Percentiles rank a stretch among this genome's conserved stretches.
phyloP scores from a whole-genome alignment of 2,113 vertebrate species.

The Cairina moschata region DNA sequence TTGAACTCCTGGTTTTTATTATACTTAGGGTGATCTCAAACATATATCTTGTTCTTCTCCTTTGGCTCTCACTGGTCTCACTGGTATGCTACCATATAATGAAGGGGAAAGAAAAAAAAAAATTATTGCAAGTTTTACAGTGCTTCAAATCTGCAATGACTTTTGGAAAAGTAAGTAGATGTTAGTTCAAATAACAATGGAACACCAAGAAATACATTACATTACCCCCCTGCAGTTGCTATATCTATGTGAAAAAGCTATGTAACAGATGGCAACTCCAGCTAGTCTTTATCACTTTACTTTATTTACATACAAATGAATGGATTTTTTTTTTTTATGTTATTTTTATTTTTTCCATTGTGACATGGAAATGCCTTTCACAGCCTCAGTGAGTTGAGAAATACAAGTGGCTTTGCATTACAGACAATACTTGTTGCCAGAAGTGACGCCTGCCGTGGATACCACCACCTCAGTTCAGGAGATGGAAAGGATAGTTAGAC shows the following conservation, averaged over 20 bases:
- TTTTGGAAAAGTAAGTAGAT: background rate
- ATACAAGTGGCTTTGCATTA: background rate
- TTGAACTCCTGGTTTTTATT: background rate
- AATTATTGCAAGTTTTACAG: background rate
- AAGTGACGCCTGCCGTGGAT: background rate
- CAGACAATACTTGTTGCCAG: background rate
- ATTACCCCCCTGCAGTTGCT: background rate
- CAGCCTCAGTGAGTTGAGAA: background rate
- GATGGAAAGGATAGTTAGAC: background rate
- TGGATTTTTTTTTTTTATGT: background rate
- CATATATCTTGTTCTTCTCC: background rate
- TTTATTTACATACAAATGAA: slow-evolving; percentile 1
- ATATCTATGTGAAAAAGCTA: background rate
- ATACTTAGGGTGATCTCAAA: background rate
- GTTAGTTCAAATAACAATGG: background rate
- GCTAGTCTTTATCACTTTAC: background rate
- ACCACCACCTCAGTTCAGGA: background rate
- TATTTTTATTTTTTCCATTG: background rate
- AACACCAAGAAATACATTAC: background rate
- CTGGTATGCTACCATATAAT: background rate
- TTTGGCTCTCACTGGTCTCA: background rate
- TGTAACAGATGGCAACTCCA: background rate
- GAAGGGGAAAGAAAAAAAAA: background rate
- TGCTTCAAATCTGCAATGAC: background rate
- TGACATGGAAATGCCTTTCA: background rate